phyloP scores from a whole-genome alignment of 2,888 invertebrate genomes.

The Tipula confusa region DNA sequence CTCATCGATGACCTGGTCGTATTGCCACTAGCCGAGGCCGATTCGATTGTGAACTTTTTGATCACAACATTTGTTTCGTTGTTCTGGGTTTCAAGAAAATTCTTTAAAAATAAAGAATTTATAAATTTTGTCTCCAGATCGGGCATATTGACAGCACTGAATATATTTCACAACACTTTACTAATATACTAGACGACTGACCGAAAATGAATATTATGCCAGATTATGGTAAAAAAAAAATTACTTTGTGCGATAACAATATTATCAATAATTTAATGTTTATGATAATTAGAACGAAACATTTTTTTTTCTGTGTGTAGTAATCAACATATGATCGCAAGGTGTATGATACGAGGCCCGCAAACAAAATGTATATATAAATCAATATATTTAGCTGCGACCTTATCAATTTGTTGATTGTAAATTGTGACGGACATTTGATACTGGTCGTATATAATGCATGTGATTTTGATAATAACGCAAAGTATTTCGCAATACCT shows the following conservation, averaged over 20 bases:
- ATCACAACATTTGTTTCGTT: constrained; percentile 34
- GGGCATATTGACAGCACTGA: constrained; percentile 29
- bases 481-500: neutral
- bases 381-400: neutral
- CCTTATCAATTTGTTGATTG: neutral
- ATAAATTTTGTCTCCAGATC: constrained; percentile 34
- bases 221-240: neutral
- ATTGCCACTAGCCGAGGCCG: constrained; percentile 29
- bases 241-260: neutral
- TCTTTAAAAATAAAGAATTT: constrained; percentile 35
- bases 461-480: neutral
- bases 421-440: neutral
- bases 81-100: constrained; percentile 33
- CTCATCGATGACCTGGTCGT: constrained; percentile 31
- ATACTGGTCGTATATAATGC: neutral
- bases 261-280: neutral
- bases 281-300: neutral
- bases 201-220: neutral
- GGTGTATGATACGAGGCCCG: neutral
- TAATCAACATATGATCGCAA: neutral
- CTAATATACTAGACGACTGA: neutral
- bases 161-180: neutral
- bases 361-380: neutral
- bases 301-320: neutral
- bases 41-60: constrained; percentile 33